Evolutionary conservation across 1,140 invertebrate genomes (phyloP), one percentile per base, ranked within the genome.

Genomic region (Apis dorsata): DNA sequence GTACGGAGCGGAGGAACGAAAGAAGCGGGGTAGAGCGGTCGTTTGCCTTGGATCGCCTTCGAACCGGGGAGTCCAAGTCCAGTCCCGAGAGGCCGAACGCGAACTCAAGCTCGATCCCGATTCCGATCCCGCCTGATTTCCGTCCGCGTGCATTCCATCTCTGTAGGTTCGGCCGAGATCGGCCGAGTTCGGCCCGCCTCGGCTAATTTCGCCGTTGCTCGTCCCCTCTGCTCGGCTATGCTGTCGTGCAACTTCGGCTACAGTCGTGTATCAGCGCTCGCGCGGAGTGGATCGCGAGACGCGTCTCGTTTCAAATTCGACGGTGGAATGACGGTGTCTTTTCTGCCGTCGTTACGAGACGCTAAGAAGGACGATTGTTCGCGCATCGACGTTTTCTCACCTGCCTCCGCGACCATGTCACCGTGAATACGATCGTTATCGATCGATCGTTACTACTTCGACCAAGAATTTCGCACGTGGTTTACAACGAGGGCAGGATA

Each of bases 21-120:
- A 89, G 72, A 77, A 89, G 79, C 85, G 81, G 65, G 86, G 90
- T 90, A 91, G 90, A 90, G 91, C 92, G 92, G 92, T 93, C 92
- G 92, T 93, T 93, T 93, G 92, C 92, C 92, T 93, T 93, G 92
- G 91, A 90, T 92, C 91, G 91, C 85, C 90, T 93, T 91, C 91
- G 91, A 91, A 92, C 88, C 89, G 86, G 88, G 88, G 87, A 87
- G 89, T 85, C 87, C 89, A 65, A 80, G 83, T 73, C 65, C 71
- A 49, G 69, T 63, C 80, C 74, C 53, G 80, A 69, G 71, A 81
- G 77, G 19, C 34, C 28, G 69, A 88, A 83, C 68, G 74, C 71
- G 77, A 75, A 79, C 74, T 81, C 71, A 51, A 77, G 83, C 80
- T 84, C 92, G 92, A 93, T 92, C 90, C 91, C 91, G 91, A 92